These are phyloP conservation scores for Thunnus albacares DNA, from an alignment of 2,797 vertebrate species.

Conservation along the genomic window DNA sequence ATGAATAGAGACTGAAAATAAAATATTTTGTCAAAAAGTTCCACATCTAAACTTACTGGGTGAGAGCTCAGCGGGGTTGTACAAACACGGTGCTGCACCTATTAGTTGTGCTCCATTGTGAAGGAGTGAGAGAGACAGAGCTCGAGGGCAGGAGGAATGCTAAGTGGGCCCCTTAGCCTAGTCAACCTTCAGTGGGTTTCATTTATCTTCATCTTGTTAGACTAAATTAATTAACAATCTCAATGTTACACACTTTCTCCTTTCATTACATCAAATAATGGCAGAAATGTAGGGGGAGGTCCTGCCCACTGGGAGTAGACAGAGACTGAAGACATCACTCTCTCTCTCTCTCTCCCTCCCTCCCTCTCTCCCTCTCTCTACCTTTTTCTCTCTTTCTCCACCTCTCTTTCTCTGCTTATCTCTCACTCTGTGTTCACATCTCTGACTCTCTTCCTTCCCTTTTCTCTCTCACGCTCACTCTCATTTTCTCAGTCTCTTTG, in stretches of 20 bases:
- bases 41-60: conserved; percentile 53
- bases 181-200: conserved; percentile 94
- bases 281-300: conserved; percentile 88
- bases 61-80: conserved; percentile 64
- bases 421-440: conserved; percentile 18
- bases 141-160: conserved; percentile 85
- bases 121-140: conserved; percentile 72
- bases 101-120: conserved; percentile 82
- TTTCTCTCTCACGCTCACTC: conserved; percentile 53
- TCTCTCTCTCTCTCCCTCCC: conserved; percentile 40
- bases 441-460: conserved; percentile 60
- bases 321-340: conserved; percentile 78
- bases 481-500: conserved; percentile 68
- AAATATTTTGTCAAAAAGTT: conserved; percentile 56
- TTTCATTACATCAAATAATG: conserved; percentile 99
- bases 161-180: conserved; percentile 94
- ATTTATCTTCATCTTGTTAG: conserved; percentile 99
- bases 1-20: conserved; percentile 35
- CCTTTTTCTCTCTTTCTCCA: conserved; percentile 40
- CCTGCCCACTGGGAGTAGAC: conserved; percentile 85
- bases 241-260: conserved; percentile 97
- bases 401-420: conserved; percentile 22
- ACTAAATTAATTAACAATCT: conserved; percentile 99
- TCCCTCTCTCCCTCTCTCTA: conserved; percentile 19
- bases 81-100: conserved; percentile 75